Evolutionary conservation across 2,113 vertebrate species (phyloP).

Genomic region (Oreochromis aureus): DNA sequence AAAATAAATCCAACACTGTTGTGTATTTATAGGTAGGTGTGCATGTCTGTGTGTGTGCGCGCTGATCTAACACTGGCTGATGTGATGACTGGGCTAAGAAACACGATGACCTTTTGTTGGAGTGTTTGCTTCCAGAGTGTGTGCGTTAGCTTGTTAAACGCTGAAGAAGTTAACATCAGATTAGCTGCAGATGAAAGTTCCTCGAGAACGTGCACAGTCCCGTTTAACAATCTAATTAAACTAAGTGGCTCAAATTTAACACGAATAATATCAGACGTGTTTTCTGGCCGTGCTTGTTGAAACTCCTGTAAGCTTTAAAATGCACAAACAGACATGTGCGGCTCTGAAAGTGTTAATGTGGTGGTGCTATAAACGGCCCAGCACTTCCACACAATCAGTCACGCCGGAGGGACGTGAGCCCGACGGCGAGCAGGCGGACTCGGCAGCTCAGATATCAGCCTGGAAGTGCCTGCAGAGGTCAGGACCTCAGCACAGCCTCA

Average conservation of each 20-base stretch:
- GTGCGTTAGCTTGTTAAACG: neutral
- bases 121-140: fast-evolving
- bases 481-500: neutral
- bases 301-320: neutral
- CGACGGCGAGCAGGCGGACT: neutral
- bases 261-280: fast-evolving
- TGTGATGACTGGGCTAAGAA: neutral
- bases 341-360: neutral
- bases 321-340: neutral
- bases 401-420: neutral
- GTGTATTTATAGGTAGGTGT: neutral
- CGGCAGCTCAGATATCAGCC: neutral
- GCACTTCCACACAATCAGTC: neutral
- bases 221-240: neutral
- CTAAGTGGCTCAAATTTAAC: neutral
- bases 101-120: neutral
- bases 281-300: neutral
- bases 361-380: neutral
- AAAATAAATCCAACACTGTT: neutral
- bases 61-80: neutral
- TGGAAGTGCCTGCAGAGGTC: neutral
- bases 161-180: neutral
- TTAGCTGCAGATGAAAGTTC: neutral
- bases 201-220: fast-evolving
- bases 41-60: fast-evolving